Base-by-base conservation (phyloP, 1,140 invertebrate species). In the Aphelenchoides avenae region DNA sequence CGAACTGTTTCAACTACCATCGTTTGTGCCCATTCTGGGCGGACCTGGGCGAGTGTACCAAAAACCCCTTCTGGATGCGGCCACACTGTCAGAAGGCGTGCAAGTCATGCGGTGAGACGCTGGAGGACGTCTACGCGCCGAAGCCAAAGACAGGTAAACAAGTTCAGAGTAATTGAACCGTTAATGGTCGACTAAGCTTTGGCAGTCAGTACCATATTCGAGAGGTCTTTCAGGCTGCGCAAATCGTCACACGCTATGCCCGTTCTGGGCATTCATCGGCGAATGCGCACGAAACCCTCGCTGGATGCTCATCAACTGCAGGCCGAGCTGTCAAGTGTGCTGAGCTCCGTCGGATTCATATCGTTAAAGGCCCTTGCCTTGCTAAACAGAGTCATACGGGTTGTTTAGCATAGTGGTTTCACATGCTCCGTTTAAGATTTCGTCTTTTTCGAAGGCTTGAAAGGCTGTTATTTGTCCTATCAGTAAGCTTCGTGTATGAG, bases 1-100 rank as follows among this genome's bases (percentile, higher is more conserved):
- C 4, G 26, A 31, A 59, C 18, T 65, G 63, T 47, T 65, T 61
- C 24, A 66, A 67, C 36, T 67, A 71, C 15, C 43, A 67, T 41
- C 41, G 47, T 34, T 47, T 67, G 18, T 67, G 65, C 41, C 29
- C 52, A 36, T 67, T 67, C 44, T 67, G 65, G 65, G 49, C 66
- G 20, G 67, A 70, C 20, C 36, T 66, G 36, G 66, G 66, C 13
- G 65, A 66, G 66, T 66, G 64, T 43, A 36, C 54, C 29, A 69
- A 67, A 2, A 66, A 66, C 47, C 65, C 65, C 2, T 67, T 67
- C 43, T 67, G 65, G 65, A 67, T 67, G 65, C 51, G 65, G 13
- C 65, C 65, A 24, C 57, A 69, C 43, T 67, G 65, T 22, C 67
- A 70, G 52, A 22, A 50, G 37, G 31, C 65, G 5, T 67, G 65